These are phyloP conservation scores for Drosophila histrio DNA, from an alignment of 2,888 invertebrate genomes.

Conservation along the genomic window DNA sequence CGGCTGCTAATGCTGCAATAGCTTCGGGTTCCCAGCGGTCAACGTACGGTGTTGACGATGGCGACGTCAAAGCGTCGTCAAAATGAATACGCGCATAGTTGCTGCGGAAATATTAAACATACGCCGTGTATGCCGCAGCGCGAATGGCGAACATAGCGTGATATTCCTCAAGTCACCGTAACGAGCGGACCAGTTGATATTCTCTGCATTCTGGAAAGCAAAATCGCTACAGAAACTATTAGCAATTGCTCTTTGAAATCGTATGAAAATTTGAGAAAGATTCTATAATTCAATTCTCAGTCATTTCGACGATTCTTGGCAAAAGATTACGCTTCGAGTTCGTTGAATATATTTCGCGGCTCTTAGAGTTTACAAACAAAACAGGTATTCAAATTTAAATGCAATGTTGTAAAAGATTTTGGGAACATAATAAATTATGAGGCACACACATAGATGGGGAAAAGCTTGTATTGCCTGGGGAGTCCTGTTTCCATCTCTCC, in stretches of 20 bases:
- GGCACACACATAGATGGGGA: background rate
- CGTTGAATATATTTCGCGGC: background rate
- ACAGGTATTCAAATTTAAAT: background rate
- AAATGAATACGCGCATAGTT: conserved; percentile 75
- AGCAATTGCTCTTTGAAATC: too few relatives aligned
- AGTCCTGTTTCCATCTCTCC: conserved; percentile 10
- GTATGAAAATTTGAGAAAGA: too few relatives aligned
- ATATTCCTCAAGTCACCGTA: conserved; percentile 26
- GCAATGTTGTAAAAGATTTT: background rate
- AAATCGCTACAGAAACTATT: background rate
- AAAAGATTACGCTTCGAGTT: too few relatives aligned
- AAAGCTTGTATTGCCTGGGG: conserved; percentile 14
- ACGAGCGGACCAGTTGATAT: conserved; percentile 29
- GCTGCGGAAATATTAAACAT: conserved; percentile 76
- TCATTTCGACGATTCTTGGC: too few relatives aligned
- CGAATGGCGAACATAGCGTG: conserved; percentile 37
- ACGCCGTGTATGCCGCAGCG: conserved; percentile 66
- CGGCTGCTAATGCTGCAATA: conserved; percentile 63
- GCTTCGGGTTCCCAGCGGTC: conserved; percentile 67
- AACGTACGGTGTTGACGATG: conserved; percentile 59
- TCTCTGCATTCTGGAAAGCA: background rate
- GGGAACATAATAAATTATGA: conserved; percentile 14
- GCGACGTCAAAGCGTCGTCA: conserved; percentile 73
- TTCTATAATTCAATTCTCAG: too few relatives aligned
- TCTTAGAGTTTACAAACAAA: background rate